These are phyloP conservation scores for Peromyscus polionotus DNA, from an alignment of 2,113 vertebrate genomes.

Conservation along the genomic window DNA sequence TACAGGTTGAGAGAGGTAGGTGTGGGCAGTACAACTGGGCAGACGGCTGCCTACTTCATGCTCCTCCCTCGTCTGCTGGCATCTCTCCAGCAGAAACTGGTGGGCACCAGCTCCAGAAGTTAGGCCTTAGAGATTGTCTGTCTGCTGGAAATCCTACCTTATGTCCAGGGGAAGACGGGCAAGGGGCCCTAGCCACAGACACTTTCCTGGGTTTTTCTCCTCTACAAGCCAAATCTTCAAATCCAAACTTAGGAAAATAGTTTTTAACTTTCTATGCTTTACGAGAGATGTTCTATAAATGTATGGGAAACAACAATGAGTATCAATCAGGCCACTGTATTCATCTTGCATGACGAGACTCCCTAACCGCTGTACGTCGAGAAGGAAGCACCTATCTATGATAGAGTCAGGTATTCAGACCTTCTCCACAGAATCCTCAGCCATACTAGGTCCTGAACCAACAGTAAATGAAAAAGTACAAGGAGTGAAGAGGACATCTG, in stretches of 20 bases:
- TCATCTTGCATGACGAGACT: background rate
- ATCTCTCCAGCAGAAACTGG: constrained; percentile 35
- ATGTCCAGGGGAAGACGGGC: background rate
- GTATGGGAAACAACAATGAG: background rate
- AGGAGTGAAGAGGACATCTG: background rate
- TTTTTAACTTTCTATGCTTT: constrained; percentile 15
- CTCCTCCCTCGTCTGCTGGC: background rate
- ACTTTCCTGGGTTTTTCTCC: background rate
- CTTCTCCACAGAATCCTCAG: background rate
- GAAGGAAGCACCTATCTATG: background rate
- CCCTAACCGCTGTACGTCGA: background rate
- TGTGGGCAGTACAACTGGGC: constrained; percentile 28
- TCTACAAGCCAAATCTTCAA: constrained; percentile 31
- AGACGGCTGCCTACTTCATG: constrained; percentile 13
- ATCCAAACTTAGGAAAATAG: background rate
- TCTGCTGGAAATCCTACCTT: constrained; percentile 47
- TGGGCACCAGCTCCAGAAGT: background rate
- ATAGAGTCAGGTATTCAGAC: background rate
- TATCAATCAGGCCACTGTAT: background rate
- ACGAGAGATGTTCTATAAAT: background rate
- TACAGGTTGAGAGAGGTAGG: constrained; percentile 53
- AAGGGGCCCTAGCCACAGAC: background rate
- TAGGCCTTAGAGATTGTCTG: constrained; percentile 27
- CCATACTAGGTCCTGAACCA: background rate
- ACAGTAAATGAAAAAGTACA: background rate